Base-by-base conservation (phyloP, 2,113 vertebrate species). In the Notothenia rossii region DNA sequence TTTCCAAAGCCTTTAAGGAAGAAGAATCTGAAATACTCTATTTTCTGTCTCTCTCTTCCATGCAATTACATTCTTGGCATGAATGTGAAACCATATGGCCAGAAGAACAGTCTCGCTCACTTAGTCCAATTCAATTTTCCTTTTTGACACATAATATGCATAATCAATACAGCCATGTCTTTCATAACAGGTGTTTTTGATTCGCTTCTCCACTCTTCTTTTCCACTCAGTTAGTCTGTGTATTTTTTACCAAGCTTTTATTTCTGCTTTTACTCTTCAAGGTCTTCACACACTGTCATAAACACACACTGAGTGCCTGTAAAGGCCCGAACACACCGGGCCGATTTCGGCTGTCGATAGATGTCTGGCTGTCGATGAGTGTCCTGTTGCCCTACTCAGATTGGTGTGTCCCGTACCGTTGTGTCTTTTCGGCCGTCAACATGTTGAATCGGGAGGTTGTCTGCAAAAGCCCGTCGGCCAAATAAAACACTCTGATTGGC, bases 1-100 rank as follows among this genome's bases (percentile, higher is more conserved):
- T 15, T 66, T n/a, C 55, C 13, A 2, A 82, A 75, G 62, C 17
- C 40, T 59, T 75, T 85, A n/a, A 75, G 63, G 65, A 62, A 72
- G 1, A 59, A 7, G 20, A 67, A 17, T 63, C 22, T 8, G 70
- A 77, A 63, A 22, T 36, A 12, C 43, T 77, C 61, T 67, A 54
- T 0, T 0, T n/a, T 74, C 8, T 36, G 36, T 40, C 53, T 48
- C 54, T 25, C 49, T 48, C 54, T 25, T 53, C 46, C 11, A 22
- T 77, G 58, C 62, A 77, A 61, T 74, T 70, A 76, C 33, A 2
- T 46, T 66, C 15, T 71, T 72, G 77, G 64, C 62, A 70, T 20
- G 55, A 63, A 61, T 36, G 17, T 17, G 53, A 68, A 20, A 54
- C 6, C 18, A 48, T 25, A 61, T 36, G 56, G 60, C 64, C 64